Percentiles rank a stretch among this genome's conserved stretches.
Evolutionary conservation across 2,113 vertebrate species (phyloP).

Genomic region (Perca fluviatilis): DNA sequence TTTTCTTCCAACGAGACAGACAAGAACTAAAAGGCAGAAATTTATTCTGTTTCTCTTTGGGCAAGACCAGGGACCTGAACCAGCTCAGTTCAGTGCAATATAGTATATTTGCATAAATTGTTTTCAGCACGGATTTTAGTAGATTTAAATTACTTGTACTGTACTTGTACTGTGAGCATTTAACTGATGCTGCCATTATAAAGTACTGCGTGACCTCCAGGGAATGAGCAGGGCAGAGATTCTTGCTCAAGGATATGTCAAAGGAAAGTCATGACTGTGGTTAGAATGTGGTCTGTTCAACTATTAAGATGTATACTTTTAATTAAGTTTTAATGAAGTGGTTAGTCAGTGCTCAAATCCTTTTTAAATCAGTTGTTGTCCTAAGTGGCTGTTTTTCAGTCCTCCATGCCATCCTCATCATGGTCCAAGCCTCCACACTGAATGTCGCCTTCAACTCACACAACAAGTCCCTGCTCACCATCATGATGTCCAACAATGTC

Average conservation of each 20-base stretch:
- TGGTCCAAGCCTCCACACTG: slow-evolving; percentile 98
- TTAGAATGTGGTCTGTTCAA: background rate
- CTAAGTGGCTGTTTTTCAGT: slow-evolving; percentile 88
- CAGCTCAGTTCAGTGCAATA: background rate
- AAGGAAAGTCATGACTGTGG: too few relatives aligned
- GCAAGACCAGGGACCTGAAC: background rate
- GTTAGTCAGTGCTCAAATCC: background rate
- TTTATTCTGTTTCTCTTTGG: background rate
- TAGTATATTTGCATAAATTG: background rate
- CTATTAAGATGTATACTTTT: background rate
- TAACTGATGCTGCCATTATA: background rate
- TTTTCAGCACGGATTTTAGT: background rate
- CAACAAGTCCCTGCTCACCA: slow-evolving; percentile 98
- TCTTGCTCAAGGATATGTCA: too few relatives aligned
- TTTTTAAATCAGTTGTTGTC: slow-evolving; percentile 73
- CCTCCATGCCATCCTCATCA: slow-evolving; percentile 96
- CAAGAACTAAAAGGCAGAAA: background rate
- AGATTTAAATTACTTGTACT: background rate
- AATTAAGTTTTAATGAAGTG: background rate
- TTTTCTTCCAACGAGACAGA: background rate
- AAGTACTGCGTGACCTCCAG: too few relatives aligned
- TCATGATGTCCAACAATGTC: slow-evolving; percentile 99
- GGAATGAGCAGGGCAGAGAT: too few relatives aligned
- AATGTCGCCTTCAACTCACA: slow-evolving; percentile 99
- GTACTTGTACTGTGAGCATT: background rate